Percentiles rank a stretch among this genome's conserved stretches.
phyloP scores from a whole-genome alignment of 2,113 vertebrate genomes.

The Corythornis vintsioides region DNA sequence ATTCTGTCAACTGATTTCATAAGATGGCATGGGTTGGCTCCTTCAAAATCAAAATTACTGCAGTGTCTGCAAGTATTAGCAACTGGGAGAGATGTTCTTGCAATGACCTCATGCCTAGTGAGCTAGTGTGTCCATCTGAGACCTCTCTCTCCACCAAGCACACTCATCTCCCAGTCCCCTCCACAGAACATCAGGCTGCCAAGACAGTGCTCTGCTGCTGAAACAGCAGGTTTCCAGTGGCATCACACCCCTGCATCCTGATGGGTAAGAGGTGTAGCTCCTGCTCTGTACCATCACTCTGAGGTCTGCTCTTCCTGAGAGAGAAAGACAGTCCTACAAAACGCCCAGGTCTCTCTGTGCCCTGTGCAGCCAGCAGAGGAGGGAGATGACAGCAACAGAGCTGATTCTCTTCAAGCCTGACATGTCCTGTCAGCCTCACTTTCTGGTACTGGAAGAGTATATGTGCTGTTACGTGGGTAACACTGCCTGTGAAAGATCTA shows the following conservation, averaged over 20 bases:
- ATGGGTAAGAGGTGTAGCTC: background rate
- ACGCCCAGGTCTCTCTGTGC: background rate
- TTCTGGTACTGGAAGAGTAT: background rate
- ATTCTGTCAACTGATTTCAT: slow-evolving; percentile 10
- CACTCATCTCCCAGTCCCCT: background rate
- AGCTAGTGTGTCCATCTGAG: background rate
- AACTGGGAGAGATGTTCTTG: background rate
- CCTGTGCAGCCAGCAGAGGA: background rate
- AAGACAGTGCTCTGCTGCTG: background rate
- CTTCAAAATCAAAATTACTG: background rate
- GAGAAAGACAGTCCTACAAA: background rate
- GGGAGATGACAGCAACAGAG: background rate
- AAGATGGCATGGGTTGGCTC: background rate
- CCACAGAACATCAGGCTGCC: background rate
- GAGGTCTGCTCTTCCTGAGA: background rate
- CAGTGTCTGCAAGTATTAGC: slow-evolving; percentile 7
- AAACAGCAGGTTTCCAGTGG: background rate
- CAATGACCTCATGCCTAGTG: background rate
- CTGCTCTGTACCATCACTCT: background rate
- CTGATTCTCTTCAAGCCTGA: background rate
- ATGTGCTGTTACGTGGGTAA: background rate
- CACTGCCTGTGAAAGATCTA: background rate
- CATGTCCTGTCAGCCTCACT: background rate
- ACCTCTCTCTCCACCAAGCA: background rate
- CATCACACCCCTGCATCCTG: fast-evolving